phyloP scores from a whole-genome alignment of 2,888 invertebrate species.

The Neria commutata region DNA sequence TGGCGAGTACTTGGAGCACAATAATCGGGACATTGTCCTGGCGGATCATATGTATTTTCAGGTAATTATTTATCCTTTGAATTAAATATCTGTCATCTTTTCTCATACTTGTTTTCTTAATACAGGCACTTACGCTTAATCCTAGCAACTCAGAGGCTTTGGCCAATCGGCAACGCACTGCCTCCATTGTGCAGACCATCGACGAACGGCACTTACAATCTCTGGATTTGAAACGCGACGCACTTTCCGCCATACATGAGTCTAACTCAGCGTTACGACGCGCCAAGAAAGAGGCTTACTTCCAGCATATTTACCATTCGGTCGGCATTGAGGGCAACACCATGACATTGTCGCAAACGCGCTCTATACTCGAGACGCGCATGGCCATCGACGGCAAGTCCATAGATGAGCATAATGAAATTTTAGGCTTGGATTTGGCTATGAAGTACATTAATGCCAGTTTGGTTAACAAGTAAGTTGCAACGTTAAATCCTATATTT shows the following conservation, averaged over 20 bases:
- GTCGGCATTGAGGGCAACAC: conserved; percentile 98
- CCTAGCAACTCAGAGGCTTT: conserved; percentile 84
- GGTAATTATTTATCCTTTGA: conserved; percentile 63
- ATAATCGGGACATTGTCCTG: conserved; percentile 80
- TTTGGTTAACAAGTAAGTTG: conserved; percentile 68
- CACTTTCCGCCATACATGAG: conserved; percentile 81
- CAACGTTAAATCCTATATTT: not conserved
- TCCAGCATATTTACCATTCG: conserved; percentile 94
- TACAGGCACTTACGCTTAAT: conserved; percentile 76
- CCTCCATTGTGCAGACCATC: conserved; percentile 86
- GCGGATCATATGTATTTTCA: conserved; percentile 91
- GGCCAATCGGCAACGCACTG: conserved; percentile 81
- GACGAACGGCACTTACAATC: conserved; percentile 69
- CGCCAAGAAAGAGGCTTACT: conserved; percentile 94
- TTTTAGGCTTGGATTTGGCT: conserved; percentile 91
- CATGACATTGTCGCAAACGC: conserved; percentile 89
- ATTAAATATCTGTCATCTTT: not conserved
- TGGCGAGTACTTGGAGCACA: conserved; percentile 90
- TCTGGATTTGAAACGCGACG: conserved; percentile 83
- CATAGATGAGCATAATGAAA: conserved; percentile 96
- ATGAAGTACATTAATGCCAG: conserved; percentile 91
- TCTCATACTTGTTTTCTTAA: no score
- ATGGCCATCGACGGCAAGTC: conserved; percentile 89
- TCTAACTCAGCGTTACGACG: conserved; percentile 79
- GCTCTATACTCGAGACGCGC: conserved; percentile 89